Base-by-base conservation (phyloP, 2,797 vertebrate genomes). In the Synaphobranchus kaupii region DNA sequence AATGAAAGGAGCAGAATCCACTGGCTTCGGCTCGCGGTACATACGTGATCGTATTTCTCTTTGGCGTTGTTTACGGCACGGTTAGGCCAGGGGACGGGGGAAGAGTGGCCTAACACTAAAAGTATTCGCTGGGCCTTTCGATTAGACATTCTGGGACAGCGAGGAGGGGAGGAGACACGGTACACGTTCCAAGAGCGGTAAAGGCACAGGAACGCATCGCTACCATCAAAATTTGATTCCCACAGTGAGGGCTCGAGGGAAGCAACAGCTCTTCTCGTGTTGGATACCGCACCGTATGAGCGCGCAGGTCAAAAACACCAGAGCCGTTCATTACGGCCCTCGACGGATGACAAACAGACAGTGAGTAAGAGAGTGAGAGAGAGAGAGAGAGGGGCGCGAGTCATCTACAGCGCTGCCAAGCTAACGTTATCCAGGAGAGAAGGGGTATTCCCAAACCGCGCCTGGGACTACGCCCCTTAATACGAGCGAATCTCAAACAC, bases 281-380 rank as follows among this genome's bases (percentile, higher is more conserved):
- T 73, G 80, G 44, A 88, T 84, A 84, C 85, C 39, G 73, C 68
- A 73, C 60, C 6, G 68, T 86, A 78, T 68, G 47, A 63, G 85
- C 63, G n/a, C 54, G 50, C 13, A n/a, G 78, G 88, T 86, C 68
- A 86, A 58, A 84, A 88, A 88, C 78, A 86, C 50, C 88, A 83
- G 73, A 39, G 20, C 86, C 63, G 86, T 63, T 89, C 87, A 85
- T 87, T 89, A 89, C 78, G 80, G 90, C 87, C 86, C 89, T 88
- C 68, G 90, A 86, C 93, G 92, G 94, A 95, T 95, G 92, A 93
- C 88, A 86, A 86, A 89, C 92, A 95, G 94, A 94, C 93, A 87
- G 91, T 93, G 94, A 95, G 92, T 95, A 94, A 95, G 94, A 93
- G 89, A 83, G 89, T 89, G 90, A 93, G 89, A 90, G 90, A 93